Percentiles rank a stretch among this genome's conserved stretches.
phyloP scores from a whole-genome alignment of 2,113 vertebrate species.

The Corythornis cristatus region DNA sequence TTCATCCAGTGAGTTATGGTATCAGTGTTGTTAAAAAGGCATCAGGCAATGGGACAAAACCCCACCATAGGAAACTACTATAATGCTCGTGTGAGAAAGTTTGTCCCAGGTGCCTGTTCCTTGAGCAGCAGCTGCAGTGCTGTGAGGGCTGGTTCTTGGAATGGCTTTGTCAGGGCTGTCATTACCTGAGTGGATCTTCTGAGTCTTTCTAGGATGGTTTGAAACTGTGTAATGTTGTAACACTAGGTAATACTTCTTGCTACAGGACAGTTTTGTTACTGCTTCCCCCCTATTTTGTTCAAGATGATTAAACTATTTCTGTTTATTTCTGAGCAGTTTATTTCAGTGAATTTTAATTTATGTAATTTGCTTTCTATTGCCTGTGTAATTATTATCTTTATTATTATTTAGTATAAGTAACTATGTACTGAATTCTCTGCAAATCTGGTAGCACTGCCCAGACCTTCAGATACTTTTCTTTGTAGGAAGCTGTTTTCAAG shows the following conservation, averaged over 20 bases:
- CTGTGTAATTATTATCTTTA: not conserved
- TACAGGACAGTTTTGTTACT: not conserved
- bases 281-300: not conserved
- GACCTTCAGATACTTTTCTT: not conserved
- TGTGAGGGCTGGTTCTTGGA: not conserved
- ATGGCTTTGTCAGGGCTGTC: not conserved
- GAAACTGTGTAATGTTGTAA: not conserved
- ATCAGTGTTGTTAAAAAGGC: not conserved
- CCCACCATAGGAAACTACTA: rapidly evolving
- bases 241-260: not conserved
- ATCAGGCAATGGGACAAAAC: not conserved
- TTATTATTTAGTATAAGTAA: not conserved
- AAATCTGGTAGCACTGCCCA: not conserved
- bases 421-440: not conserved
- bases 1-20: rapidly evolving
- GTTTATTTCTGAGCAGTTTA: not conserved
- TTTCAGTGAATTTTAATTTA: not conserved
- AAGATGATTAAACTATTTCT: not conserved
- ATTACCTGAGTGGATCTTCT: not conserved
- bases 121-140: not conserved
- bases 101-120: rapidly evolving
- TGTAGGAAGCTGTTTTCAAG: not conserved
- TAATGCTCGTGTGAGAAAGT: no score
- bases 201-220: not conserved
- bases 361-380: not conserved